Conservation (phyloP, 2,888 invertebrate species). For the Endotricha flammealis region DNA sequence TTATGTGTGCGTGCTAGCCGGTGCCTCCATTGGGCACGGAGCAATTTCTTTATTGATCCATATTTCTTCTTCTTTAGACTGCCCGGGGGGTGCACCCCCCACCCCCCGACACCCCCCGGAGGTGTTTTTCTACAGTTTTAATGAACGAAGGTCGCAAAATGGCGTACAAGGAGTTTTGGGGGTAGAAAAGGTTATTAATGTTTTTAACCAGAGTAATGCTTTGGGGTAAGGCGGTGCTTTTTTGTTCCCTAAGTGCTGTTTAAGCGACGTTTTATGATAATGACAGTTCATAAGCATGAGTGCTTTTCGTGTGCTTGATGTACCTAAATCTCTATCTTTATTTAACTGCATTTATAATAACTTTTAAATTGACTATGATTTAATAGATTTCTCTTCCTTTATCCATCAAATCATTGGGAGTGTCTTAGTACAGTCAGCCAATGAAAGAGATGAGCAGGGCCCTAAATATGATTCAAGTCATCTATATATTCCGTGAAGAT, state of each 20-base stretch:
- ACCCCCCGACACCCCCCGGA: constrained; percentile 33
- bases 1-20: constrained; percentile 64
- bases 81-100: constrained; percentile 30
- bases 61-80: constrained; percentile 63
- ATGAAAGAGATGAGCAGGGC: too few relatives aligned
- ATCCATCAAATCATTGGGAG: too few relatives aligned
- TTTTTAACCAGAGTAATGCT: constrained; percentile 71
- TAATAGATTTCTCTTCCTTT: too few relatives aligned
- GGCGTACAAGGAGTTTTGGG: constrained; percentile 52
- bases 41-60: constrained; percentile 80
- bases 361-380: too few relatives aligned
- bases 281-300: not conserved
- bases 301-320: not conserved
- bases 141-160: constrained; percentile 65
- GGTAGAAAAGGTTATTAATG: constrained; percentile 70
- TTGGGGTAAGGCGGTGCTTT: constrained; percentile 23
- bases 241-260: constrained; percentile 16
- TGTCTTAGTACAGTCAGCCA: too few relatives aligned
- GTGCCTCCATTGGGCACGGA: constrained; percentile 71
- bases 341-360: too few relatives aligned
- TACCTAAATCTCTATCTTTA: too few relatives aligned
- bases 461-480: too few relatives aligned
- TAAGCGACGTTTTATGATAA: constrained; percentile 1
- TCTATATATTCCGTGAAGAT: too few relatives aligned
- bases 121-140: constrained; percentile 78